Evolutionary conservation across 2,113 vertebrate genomes (phyloP).

Genomic region (Cichladusa arquata): DNA sequence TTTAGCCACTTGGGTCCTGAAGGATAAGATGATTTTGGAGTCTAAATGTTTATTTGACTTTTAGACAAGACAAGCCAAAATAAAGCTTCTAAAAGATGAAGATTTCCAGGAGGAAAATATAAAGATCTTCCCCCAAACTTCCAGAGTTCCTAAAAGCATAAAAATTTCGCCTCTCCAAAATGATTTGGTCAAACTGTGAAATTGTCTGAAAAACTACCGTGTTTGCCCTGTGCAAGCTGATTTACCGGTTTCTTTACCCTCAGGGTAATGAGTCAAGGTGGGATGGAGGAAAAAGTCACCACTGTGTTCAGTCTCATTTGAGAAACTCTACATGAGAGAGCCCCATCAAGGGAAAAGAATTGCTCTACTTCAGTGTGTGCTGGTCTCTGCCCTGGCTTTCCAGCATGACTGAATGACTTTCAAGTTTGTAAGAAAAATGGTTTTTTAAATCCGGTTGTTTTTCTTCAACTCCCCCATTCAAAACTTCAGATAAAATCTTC

Average conservation of each 20-base stretch:
- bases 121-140: neutral
- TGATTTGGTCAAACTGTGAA: neutral
- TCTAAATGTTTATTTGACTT: neutral
- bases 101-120: neutral
- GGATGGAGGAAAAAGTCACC: neutral
- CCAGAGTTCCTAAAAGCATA: neutral
- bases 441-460: neutral
- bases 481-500: slow-evolving; percentile 9
- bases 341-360: neutral
- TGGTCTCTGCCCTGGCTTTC: neutral
- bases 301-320: neutral
- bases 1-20: neutral
- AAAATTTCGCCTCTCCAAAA: neutral
- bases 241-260: neutral
- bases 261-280: neutral
- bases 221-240: neutral
- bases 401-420: neutral
- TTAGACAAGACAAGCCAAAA: neutral
- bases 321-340: neutral
- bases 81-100: neutral
- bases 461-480: neutral
- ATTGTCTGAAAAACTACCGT: neutral
- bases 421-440: neutral
- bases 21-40: neutral
- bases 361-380: neutral